phyloP scores from a whole-genome alignment of 2,888 invertebrate species.

The Phytoseiulus persimilis region DNA sequence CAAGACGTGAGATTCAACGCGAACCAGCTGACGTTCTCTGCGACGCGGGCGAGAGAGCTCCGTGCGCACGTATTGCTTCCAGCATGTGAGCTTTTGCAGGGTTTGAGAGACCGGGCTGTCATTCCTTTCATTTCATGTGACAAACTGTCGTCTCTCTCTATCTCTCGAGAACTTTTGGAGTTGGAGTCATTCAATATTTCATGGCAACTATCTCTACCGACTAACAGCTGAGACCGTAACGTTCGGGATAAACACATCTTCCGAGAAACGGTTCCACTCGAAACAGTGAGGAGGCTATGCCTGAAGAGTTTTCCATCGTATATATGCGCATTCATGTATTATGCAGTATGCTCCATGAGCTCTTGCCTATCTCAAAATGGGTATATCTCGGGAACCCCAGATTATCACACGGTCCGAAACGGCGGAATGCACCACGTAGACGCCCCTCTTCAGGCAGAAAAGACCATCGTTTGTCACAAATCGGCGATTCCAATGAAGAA shows the following conservation, averaged over 20 bases:
- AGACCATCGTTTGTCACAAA: too few relatives aligned
- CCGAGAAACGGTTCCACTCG: background rate
- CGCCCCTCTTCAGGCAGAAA: too few relatives aligned
- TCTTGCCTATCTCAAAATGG: too few relatives aligned
- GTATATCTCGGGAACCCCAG: too few relatives aligned
- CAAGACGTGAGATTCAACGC: background rate
- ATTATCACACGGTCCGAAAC: too few relatives aligned
- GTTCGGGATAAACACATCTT: background rate
- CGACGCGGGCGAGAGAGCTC: too few relatives aligned
- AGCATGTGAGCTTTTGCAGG: background rate
- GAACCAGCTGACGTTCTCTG: background rate
- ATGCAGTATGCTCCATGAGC: too few relatives aligned
- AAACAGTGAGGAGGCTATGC: background rate
- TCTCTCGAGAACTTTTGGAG: background rate
- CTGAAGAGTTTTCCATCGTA: too few relatives aligned
- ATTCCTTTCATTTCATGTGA: background rate
- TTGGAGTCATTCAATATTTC: background rate
- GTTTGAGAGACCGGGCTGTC: background rate
- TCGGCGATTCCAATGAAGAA: too few relatives aligned
- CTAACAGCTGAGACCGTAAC: background rate
- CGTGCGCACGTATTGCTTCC: background rate
- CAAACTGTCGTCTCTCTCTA: background rate
- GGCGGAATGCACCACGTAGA: too few relatives aligned
- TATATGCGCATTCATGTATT: too few relatives aligned
- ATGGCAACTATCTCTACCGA: background rate